phyloP scores from a whole-genome alignment of 2,113 vertebrate species.

The Formicarius rufipectus region DNA sequence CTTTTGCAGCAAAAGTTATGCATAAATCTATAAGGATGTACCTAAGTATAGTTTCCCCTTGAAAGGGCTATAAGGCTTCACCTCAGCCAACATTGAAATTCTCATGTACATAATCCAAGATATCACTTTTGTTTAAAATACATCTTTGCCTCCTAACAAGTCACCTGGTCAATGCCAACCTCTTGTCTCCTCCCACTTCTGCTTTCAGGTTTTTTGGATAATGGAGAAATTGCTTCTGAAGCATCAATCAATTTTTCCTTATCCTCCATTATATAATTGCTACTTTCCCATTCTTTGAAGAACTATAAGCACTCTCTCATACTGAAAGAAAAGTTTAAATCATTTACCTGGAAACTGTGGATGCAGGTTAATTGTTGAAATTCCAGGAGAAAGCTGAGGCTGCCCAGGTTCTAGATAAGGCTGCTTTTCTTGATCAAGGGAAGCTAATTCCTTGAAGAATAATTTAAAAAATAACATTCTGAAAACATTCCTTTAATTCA shows the following conservation, averaged over 20 bases:
- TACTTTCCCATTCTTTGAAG: background rate
- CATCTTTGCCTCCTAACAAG: background rate
- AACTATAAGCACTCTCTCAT: background rate
- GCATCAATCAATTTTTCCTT: background rate
- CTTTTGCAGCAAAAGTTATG: background rate
- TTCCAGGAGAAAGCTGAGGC: slow-evolving; percentile 87
- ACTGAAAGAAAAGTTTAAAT: background rate
- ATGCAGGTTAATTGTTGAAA: slow-evolving; percentile 86
- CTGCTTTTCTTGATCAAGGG: slow-evolving; percentile 78
- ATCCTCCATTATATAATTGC: background rate
- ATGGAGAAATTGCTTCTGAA: background rate
- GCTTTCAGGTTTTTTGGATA: background rate
- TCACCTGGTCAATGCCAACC: background rate
- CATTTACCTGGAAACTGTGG: slow-evolving; percentile 84
- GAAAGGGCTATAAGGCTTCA: background rate
- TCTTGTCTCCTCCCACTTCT: background rate
- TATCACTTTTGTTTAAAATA: background rate
- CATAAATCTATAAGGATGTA: background rate
- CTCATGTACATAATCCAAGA: background rate
- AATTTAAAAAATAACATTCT: background rate
- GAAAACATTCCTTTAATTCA: background rate
- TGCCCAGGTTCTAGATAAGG: slow-evolving; percentile 78
- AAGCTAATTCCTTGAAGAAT: slow-evolving; percentile 73
- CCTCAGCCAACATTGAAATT: background rate
- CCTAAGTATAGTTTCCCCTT: background rate